Conservation (phyloP, 2,113 vertebrate genomes). For the Merops nubicus region DNA sequence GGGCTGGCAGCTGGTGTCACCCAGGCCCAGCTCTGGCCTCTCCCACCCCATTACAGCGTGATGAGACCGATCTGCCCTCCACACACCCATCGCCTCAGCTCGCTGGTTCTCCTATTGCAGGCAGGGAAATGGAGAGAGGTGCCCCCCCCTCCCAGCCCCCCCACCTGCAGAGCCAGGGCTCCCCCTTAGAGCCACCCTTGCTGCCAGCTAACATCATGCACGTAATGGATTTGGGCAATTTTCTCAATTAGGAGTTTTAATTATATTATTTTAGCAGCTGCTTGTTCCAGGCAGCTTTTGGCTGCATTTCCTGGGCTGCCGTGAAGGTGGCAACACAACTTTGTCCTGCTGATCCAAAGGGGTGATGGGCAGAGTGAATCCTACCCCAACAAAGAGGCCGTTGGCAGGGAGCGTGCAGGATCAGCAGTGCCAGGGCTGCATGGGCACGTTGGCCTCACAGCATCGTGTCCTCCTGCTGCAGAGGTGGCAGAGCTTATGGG, state of each 20-base stretch:
- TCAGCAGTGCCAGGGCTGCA: background rate
- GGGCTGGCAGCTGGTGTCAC: background rate
- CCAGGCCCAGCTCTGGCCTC: background rate
- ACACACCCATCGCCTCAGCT: background rate
- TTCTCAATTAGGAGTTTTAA: background rate
- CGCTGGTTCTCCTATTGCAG: background rate
- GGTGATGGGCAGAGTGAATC: background rate
- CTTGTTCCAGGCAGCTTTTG: background rate
- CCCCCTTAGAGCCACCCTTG: background rate
- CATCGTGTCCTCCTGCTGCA: background rate
- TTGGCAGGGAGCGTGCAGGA: rapidly evolving
- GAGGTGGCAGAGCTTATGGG: background rate
- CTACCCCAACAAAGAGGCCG: background rate
- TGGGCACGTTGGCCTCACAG: rapidly evolving
- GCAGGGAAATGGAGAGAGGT: background rate
- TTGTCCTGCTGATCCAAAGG: background rate
- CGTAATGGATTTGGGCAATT: background rate
- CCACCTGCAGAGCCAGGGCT: background rate
- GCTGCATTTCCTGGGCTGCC: background rate
- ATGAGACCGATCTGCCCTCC: background rate
- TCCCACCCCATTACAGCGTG: background rate
- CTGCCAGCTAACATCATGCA: background rate
- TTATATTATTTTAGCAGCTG: background rate
- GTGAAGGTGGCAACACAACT: background rate
- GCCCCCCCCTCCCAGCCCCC: background rate